phyloP scores from a whole-genome alignment of 2,113 vertebrate genomes.

The Hoplias malabaricus region DNA sequence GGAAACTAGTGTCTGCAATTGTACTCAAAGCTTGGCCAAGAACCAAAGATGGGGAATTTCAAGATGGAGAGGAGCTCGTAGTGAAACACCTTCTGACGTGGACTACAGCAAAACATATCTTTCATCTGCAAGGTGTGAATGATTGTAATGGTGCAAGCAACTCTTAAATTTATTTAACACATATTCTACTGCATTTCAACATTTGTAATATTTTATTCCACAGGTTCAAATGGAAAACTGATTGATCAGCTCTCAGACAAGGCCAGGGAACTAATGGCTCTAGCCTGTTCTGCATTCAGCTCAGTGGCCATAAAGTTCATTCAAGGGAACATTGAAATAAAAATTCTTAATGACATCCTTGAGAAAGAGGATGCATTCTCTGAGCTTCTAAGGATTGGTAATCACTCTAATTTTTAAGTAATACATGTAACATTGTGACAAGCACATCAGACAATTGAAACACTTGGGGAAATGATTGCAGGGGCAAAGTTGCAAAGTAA shows the following conservation, averaged over 20 bases:
- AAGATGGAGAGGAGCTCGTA: slow-evolving; percentile 60
- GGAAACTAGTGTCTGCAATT: slow-evolving; percentile 80
- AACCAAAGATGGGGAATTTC: neutral
- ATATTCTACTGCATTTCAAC: neutral
- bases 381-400: slow-evolving; percentile 76
- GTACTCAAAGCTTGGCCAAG: slow-evolving; percentile 82
- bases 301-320: slow-evolving; percentile 49
- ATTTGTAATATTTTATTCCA: neutral
- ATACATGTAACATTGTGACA: too few species aligned
- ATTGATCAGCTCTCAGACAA: slow-evolving; percentile 67
- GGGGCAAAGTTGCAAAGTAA: too few species aligned
- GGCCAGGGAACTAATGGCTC: slow-evolving; percentile 65
- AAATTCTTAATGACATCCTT: slow-evolving; percentile 71
- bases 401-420: too few species aligned
- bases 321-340: slow-evolving; percentile 63
- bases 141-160: neutral
- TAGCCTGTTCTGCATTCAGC: slow-evolving; percentile 65
- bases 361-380: slow-evolving; percentile 58
- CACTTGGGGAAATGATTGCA: too few species aligned
- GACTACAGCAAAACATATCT: slow-evolving; percentile 75
- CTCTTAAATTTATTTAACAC: neutral
- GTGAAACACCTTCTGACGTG: slow-evolving; percentile 77
- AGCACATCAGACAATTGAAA: too few species aligned
- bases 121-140: slow-evolving; percentile 74
- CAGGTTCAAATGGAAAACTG: slow-evolving; percentile 70